Conservation (phyloP, 2,888 invertebrate genomes). For the Allophyes oxyacanthae region DNA sequence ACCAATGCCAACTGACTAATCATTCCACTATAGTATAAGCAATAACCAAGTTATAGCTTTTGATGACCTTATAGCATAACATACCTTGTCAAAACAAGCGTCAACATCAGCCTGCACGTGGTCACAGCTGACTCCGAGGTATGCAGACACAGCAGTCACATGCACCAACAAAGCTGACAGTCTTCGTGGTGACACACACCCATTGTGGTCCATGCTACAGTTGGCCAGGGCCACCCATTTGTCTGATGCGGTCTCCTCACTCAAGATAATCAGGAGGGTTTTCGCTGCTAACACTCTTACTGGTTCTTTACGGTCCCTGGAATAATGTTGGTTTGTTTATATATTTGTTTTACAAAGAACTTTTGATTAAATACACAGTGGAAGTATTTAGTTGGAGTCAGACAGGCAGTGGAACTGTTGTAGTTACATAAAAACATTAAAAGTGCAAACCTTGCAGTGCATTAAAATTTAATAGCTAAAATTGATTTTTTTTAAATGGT, state of each 20-base stretch:
- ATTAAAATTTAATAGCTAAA: no score
- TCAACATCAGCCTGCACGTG: constrained; percentile 92
- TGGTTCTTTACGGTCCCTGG: constrained; percentile 90
- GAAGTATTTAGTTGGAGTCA: no score
- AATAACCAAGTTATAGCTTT: no score
- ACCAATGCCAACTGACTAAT: no score
- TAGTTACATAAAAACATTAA: no score
- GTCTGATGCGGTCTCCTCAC: constrained; percentile 90
- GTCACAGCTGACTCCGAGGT: constrained; percentile 90
- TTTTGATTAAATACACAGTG: no score
- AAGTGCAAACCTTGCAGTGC: no score
- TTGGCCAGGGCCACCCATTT: constrained; percentile 91
- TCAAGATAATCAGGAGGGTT: constrained; percentile 91
- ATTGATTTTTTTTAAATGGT: no score
- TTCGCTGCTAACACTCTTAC: constrained; percentile 92
- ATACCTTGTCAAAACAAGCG: constrained; percentile 92
- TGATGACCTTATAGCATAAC: no score
- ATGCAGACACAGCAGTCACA: constrained; percentile 89
- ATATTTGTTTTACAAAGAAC: no score
- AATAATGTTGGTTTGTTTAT: constrained; percentile 21
- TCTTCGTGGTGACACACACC: constrained; percentile 91
- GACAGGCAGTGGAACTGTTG: no score
- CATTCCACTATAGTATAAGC: no score
- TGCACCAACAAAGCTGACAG: constrained; percentile 90
- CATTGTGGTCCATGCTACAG: constrained; percentile 93